Evolutionary conservation across 2,888 invertebrate genomes (phyloP).

Genomic region (Caenorhabditis sp.): DNA sequence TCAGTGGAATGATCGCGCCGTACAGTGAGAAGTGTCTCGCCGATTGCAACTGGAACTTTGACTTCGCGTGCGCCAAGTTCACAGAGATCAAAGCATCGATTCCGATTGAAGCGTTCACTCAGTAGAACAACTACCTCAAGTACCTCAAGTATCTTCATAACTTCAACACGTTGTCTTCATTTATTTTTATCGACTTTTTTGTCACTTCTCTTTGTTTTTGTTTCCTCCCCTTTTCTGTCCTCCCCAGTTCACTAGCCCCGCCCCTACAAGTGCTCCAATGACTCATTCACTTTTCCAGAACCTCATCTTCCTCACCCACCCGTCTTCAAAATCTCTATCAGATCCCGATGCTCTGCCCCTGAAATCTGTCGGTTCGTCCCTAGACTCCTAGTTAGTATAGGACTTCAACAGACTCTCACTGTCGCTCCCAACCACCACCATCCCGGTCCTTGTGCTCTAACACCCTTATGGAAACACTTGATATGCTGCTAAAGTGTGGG

Average conservation of each 20-base stretch:
- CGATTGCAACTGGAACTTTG: conserved; percentile 78
- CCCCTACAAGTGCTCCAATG: conserved; percentile 10
- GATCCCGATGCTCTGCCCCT: conserved; percentile 2
- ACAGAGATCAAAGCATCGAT: conserved; percentile 29
- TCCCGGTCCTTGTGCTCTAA: conserved; percentile 33
- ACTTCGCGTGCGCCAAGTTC: conserved; percentile 62
- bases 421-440: conserved; percentile 32
- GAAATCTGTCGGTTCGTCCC: conserved; percentile 8
- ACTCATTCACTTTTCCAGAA: neutral
- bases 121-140: neutral
- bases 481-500: neutral
- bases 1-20: conserved; percentile 78
- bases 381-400: neutral
- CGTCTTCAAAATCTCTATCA: neutral
- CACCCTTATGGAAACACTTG: conserved; percentile 5
- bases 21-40: conserved; percentile 79
- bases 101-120: conserved; percentile 59
- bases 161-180: conserved; percentile 22
- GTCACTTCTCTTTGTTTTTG: neutral
- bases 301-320: neutral
- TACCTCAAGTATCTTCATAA: conserved; percentile 13
- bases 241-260: conserved; percentile 20
- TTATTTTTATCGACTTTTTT: conserved; percentile 7
- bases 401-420: conserved; percentile 1
- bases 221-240: neutral